Conservation (phyloP, 2,797 vertebrate species). For the Glyptemys insculpta region DNA sequence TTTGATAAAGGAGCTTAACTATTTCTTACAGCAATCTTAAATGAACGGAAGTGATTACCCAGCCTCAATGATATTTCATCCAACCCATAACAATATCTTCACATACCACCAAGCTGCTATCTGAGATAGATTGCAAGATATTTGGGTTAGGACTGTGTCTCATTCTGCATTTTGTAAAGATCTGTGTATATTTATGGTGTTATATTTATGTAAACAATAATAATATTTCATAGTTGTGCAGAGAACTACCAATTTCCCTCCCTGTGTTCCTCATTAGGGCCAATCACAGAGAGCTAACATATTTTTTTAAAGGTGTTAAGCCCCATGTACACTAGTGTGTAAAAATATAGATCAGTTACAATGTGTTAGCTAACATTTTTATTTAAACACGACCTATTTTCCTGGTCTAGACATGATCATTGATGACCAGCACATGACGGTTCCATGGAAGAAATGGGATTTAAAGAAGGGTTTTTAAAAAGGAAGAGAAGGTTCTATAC, state of each 20-base stretch:
- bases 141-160: neutral
- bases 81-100: neutral
- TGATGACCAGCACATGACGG: neutral
- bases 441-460: neutral
- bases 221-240: neutral
- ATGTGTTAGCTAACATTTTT: neutral
- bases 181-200: neutral
- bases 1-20: neutral
- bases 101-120: neutral
- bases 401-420: neutral
- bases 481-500: neutral
- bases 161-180: neutral
- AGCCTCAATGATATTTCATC: neutral
- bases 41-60: too few relatives aligned
- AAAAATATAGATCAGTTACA: neutral
- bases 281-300: neutral
- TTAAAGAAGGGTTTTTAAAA: neutral
- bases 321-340: accelerated
- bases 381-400: neutral
- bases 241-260: neutral
- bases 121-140: neutral
- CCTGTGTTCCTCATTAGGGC: neutral
- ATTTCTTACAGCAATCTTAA: neutral
- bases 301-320: neutral
- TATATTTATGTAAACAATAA: neutral